Evolutionary conservation across 1,140 invertebrate genomes (phyloP).

Genomic region (Aleiodes sp.): DNA sequence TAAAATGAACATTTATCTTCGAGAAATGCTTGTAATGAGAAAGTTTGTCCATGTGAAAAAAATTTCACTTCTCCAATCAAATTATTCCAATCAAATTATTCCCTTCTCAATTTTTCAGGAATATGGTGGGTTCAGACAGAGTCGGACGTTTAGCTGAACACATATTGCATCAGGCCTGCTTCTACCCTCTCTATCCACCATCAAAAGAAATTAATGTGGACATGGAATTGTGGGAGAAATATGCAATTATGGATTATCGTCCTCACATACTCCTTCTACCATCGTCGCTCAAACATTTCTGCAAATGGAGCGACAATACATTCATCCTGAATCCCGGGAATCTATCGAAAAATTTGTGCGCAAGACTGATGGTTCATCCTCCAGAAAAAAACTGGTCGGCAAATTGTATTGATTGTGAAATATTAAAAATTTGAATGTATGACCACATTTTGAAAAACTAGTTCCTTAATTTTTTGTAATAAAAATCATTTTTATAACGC

Average conservation of each 20-base stretch:
- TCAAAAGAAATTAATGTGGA: conserved; percentile 74
- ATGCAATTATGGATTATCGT: conserved; percentile 72
- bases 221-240: conserved; percentile 73
- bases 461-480: neutral
- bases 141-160: conserved; percentile 78
- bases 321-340: conserved; percentile 87
- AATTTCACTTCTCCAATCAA: no score
- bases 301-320: conserved; percentile 80
- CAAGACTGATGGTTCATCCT: conserved; percentile 63
- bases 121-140: conserved; percentile 67
- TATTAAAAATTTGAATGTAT: conserved; percentile 54
- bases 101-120: conserved; percentile 43
- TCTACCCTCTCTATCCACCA: conserved; percentile 86
- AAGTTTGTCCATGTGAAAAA: no score
- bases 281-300: conserved; percentile 84
- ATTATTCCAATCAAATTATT: conserved; percentile 36
- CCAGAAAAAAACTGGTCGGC: conserved; percentile 48
- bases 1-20: no score
- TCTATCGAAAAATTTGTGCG: conserved; percentile 76
- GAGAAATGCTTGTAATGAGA: no score
- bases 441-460: no score
- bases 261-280: conserved; percentile 87
- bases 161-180: conserved; percentile 79
- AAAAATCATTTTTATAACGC: no score
- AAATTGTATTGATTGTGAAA: conserved; percentile 55